Percentiles rank a stretch among this genome's conserved stretches.
Evolutionary conservation across 2,113 vertebrate species (phyloP).

Genomic region (Chlorodrepanis virens): DNA sequence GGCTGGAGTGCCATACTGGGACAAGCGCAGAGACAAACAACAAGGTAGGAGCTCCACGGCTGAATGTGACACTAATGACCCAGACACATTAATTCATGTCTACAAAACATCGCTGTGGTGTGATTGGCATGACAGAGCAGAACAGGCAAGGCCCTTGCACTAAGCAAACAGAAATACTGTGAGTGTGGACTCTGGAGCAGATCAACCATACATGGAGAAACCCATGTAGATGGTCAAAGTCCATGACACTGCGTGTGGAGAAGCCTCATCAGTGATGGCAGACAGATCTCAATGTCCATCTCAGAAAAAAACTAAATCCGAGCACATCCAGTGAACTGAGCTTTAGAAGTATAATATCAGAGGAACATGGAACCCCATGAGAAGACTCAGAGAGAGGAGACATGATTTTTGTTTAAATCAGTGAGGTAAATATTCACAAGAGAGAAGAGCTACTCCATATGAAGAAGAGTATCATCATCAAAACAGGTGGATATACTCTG

Average conservation of each 20-base stretch:
- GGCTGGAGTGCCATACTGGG: not conserved
- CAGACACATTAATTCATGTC: not conserved
- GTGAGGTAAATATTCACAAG: not conserved
- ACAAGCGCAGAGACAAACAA: not conserved
- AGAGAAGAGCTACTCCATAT: not conserved
- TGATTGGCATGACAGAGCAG: not conserved
- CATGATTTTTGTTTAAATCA: not conserved
- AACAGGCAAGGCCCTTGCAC: not conserved
- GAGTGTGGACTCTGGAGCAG: not conserved
- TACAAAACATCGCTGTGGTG: not conserved
- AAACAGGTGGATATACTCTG: not conserved
- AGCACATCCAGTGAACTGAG: not conserved
- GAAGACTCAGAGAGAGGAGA: not conserved
- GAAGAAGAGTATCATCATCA: not conserved
- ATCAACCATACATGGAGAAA: rapidly evolving
- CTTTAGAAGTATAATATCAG: not conserved
- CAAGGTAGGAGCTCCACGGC: not conserved
- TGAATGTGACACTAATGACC: rapidly evolving
- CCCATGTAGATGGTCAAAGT: not conserved
- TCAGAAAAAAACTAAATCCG: not conserved
- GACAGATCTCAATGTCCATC: not conserved
- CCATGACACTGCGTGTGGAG: rapidly evolving
- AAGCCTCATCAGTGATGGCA: not conserved
- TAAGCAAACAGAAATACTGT: not conserved
- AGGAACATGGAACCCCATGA: not conserved